Base-by-base conservation (phyloP, 2,797 vertebrate genomes). In the Fundulus diaphanus region DNA sequence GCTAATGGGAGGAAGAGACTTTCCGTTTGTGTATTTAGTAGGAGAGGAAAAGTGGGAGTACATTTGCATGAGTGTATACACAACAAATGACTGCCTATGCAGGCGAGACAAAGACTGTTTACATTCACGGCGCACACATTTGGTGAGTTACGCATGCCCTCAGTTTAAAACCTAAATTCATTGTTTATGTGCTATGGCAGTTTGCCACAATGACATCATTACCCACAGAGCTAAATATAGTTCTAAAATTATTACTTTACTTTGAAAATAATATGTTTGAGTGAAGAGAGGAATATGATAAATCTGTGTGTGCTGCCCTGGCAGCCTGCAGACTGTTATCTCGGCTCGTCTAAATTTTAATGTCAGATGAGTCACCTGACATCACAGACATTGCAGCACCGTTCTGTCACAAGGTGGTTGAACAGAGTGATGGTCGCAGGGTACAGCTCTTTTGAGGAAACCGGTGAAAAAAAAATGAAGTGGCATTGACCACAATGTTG, bases 41-140 rank as follows among this genome's bases (percentile, higher is more conserved):
- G 18, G 27, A 27, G 20, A 56, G 54, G 7, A 61, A 74, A 40
- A 27, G n/a, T 49, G 29, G 72, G 49, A 5, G 42, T 77, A 66
- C 66, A 74, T 77, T 84, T 84, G 59, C 67, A 54, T n/a, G 42
- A 69, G 29, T 87, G 78, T 85, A 42, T 76, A 85, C 76, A 79
- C 75, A 85, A 80, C 73, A 86, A 83, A 74, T 76, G 67, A 56
- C 63, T 13, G 76, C 63, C 56, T 83, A 52, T 73, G 73, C 61
- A 65, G 71, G 67, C 31, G 44, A 84, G 81, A 89, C 78, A 77
- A 77, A 84, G 78, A 76, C 61, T 88, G 83, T 87, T 88, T 82
- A 89, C 79, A 80, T 69, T 75, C 73, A 52, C 59, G 35, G 68
- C 3, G 44, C 49, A 70, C 81, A 52, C 71, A 67, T 83, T 71